These are phyloP conservation scores for Sicus ferrugineus DNA, from an alignment of 2,888 invertebrate genomes.

Conservation along the genomic window DNA sequence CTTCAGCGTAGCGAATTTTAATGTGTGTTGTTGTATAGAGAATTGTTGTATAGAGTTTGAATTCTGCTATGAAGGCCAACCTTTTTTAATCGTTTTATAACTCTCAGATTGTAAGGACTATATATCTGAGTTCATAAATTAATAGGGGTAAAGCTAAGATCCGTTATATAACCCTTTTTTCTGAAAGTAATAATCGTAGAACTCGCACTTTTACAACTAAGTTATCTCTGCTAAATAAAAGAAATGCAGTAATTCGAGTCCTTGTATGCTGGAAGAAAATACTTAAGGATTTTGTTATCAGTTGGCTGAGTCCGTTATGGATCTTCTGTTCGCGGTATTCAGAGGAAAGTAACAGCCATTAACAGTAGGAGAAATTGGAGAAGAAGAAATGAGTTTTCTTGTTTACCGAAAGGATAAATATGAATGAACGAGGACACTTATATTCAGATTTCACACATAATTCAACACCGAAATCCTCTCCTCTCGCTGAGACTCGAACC, in stretches of 20 bases:
- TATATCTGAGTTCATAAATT: constrained; percentile 3
- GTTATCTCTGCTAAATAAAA: constrained; percentile 15
- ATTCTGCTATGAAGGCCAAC: not conserved
- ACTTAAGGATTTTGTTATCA: constrained; percentile 6
- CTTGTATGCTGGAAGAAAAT: not conserved
- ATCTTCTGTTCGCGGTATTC: not conserved
- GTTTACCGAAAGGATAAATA: too few species aligned
- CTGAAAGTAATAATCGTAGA: not conserved
- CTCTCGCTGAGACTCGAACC: too few species aligned
- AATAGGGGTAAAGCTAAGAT: not conserved
- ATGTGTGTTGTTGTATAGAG: constrained; percentile 58
- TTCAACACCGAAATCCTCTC: too few species aligned
- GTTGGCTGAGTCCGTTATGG: not conserved
- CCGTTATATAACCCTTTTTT: constrained; percentile 12
- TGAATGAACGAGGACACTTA: too few species aligned
- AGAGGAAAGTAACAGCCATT: not conserved
- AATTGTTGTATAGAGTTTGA: constrained; percentile 16
- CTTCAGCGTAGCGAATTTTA: constrained; percentile 57
- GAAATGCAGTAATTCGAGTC: not conserved
- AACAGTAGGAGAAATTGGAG: not conserved
- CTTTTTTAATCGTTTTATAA: constrained; percentile 18
- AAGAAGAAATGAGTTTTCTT: not conserved
- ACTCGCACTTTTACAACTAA: not conserved
- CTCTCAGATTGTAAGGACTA: not conserved
- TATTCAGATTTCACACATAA: too few species aligned